Base-by-base conservation (phyloP, 1,140 invertebrate genomes). In the Sipha flava region DNA sequence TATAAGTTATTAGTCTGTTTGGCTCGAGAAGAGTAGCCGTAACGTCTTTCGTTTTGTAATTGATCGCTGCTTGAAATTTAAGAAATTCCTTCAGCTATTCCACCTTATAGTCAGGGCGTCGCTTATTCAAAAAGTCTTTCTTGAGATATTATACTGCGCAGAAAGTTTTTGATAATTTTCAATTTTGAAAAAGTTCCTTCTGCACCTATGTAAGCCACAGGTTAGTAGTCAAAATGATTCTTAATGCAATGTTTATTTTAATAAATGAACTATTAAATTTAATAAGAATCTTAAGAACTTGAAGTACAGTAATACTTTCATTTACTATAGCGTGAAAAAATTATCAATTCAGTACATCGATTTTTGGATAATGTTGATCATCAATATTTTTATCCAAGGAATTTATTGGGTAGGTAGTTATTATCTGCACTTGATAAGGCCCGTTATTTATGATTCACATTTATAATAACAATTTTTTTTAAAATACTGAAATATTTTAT, bases 11-110 rank as follows among this genome's bases (percentile, higher is more conserved):
- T n/a, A n/a, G n/a, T n/a, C n/a, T n/a, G n/a, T n/a, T n/a, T n/a
- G n/a, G n/a, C 81, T 87, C 82, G 40, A 85, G 85, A n/a, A 93
- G 85, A 47, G 85, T 87, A 47, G 85, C 73, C 6, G 83, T 83
- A 43, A 92, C 73, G 80, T 91, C 84, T 14, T 85, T 85, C 0
- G 84, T 90, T 85, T 93, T 93, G 83, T 93, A 93, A 85, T 93
- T 93, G 79, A 89, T 90, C 2, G 88, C 90, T 81, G 85, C 82
- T 84, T 93, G 90, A 83, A 93, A 92, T 18, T 89, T 88, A 1
- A 92, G 82, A 52, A 91, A 87, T 5, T 90, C 83, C 29, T 54
- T 54, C 49, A 21, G 59, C 29, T 34, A 31, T 18, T 31, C n/a
- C 18, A 62, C 21, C 31, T 62, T 62, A 3, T 3, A 62, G 29